phyloP scores from a whole-genome alignment of 2,797 vertebrate genomes.

The Chiloscyllium punctatum region DNA sequence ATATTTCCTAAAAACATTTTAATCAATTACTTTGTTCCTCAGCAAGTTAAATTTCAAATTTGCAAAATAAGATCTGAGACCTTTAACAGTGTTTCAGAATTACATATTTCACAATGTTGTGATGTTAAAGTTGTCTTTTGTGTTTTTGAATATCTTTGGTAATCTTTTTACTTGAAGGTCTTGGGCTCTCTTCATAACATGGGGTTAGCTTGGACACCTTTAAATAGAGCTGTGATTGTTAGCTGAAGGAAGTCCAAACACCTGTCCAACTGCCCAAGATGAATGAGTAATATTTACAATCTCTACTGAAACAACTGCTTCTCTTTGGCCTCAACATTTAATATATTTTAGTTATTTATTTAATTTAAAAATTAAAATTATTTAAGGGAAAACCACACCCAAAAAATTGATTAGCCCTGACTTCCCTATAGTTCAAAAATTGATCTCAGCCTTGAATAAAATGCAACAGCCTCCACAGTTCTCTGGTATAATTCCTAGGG shows the following conservation, averaged over 20 bases:
- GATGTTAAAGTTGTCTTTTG: background rate
- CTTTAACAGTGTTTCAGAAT: background rate
- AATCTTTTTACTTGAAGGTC: background rate
- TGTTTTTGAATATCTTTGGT: background rate
- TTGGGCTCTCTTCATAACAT: background rate
- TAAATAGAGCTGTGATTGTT: background rate
- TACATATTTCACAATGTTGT: background rate
- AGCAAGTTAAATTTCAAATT: background rate
- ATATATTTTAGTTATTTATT: background rate
- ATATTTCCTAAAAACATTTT: background rate
- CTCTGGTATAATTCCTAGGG: no score
- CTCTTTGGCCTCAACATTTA: background rate
- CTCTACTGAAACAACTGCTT: background rate
- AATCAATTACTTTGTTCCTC: background rate
- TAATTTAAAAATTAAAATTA: background rate
- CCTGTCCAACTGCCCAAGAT: background rate
- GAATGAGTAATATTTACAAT: background rate
- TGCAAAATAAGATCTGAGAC: background rate
- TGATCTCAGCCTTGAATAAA: no score
- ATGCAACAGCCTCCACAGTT: no score
- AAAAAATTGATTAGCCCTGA: background rate
- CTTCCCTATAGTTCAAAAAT: no score
- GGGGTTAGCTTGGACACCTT: background rate
- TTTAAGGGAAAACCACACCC: background rate
- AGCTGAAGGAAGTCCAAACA: background rate